phyloP scores from a whole-genome alignment of 2,113 vertebrate species.

The Epinephelus fuscoguttatus region DNA sequence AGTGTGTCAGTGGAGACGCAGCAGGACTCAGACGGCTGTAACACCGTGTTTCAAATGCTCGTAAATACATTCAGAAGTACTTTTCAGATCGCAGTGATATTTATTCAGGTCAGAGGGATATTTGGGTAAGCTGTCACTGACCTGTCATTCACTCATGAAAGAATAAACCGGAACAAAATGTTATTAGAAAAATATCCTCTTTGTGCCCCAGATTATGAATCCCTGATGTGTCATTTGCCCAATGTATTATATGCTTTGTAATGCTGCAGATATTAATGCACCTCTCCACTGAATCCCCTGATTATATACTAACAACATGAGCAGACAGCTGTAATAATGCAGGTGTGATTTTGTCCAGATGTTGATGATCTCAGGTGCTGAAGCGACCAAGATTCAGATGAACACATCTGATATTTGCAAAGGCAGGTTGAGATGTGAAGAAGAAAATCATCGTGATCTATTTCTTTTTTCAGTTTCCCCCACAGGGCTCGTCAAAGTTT shows the following conservation, averaged over 20 bases:
- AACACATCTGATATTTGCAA: not conserved
- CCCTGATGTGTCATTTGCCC: not conserved
- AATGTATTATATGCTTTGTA: not conserved
- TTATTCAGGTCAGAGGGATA: constrained; percentile 33
- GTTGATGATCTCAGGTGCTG: not conserved
- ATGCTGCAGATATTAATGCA: not conserved
- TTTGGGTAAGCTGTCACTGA: constrained; percentile 28
- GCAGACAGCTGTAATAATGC: not conserved
- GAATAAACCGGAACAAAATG: constrained; percentile 24
- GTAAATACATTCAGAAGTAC: not conserved
- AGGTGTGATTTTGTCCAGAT: not conserved
- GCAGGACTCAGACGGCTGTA: not conserved
- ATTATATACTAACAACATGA: not conserved
- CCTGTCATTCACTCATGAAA: constrained; percentile 24
- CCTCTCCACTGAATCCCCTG: not conserved
- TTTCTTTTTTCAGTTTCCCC: constrained; percentile 4
- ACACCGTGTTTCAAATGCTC: not conserved
- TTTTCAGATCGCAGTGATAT: not conserved
- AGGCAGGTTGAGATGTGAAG: not conserved
- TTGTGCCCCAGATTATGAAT: constrained; percentile 42
- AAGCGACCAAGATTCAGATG: not conserved
- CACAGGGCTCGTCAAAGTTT: not conserved
- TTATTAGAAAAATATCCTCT: constrained; percentile 51
- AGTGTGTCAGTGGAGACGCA: not conserved
- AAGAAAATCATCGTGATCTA: not conserved